Base-by-base conservation (phyloP, 2,113 vertebrate species). In the Cololabis saira region DNA sequence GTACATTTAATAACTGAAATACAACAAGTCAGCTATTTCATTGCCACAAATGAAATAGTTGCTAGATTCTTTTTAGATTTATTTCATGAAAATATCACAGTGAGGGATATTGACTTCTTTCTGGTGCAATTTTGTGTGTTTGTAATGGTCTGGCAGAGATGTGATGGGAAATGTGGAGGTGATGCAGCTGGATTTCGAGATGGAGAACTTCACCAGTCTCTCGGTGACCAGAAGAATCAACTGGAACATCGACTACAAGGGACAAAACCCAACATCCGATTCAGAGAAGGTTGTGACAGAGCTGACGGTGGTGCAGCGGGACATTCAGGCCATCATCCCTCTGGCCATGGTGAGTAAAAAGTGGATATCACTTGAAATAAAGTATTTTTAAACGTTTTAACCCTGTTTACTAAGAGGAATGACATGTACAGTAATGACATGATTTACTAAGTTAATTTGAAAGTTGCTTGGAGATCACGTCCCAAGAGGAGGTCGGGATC, bases 141-240 rank as follows among this genome's bases (percentile, higher is more conserved):
- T n/a, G 27, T 11, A 22, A 4, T 54, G 10, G 3, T 42, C 24
- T 24, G 0, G 2, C 85, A 99, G 97, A 84, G 95, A 96, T 0
- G 85, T 83, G 12, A 78, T 94, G 69, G 87, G 89, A 6, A 95
- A 94, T 3, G 91, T 94, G 0, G 96, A 98, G 91, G 93, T 99
- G 89, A 95, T 99, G 94, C 97, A 99, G 91, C 82, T 99, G 89
- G 96, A 98, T 77, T 99, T 99, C 0, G 98, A 99, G 91, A 98
- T 99, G 98, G 98, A 99, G 91, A 99, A 99, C 90, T 99, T 99
- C 92, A 98, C 97, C 79, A 99, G 98, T 92, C 97, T 98, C 72
- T 98, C 98, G 0, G 98, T 99, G 77, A 99, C 96, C 0, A 92
- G 98, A 5, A 93, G 98, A 60, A 99, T 99, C 92, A 97, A 98